Evolutionary conservation across 1,140 invertebrate species (phyloP).

Genomic region (Aphidius gifuensis): DNA sequence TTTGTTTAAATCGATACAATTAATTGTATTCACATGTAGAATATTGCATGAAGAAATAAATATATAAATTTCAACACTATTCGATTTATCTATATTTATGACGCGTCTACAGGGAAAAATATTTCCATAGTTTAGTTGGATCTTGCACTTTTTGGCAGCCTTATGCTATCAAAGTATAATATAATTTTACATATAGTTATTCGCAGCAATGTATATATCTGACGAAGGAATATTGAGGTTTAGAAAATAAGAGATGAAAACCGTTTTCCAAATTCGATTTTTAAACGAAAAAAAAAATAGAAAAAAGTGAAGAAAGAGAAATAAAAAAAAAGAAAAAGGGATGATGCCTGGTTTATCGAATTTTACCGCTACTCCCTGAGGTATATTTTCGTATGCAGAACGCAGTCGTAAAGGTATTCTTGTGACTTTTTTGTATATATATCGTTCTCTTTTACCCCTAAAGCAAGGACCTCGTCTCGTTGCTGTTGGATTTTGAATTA

Average conservation of each 20-base stretch:
- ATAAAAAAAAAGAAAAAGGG: neutral
- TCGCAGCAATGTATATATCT: neutral
- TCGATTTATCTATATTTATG: no score
- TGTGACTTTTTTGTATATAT: neutral
- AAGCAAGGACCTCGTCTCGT: constrained; percentile 5
- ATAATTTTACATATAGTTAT: neutral
- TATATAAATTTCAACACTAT: no score
- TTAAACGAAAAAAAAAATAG: constrained; percentile 14
- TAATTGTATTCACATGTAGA: no score
- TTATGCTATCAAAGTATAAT: neutral
- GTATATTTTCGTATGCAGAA: constrained; percentile 24
- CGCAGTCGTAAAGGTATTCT: constrained; percentile 18
- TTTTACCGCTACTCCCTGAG: constrained; percentile 9
- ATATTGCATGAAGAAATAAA: no score
- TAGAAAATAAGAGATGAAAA: no score
- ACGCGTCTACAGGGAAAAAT: no score
- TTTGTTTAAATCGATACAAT: no score
- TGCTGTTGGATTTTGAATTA: constrained; percentile 20
- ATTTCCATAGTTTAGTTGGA: no score
- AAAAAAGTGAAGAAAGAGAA: neutral
- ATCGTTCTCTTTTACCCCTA: neutral
- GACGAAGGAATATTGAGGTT: neutral
- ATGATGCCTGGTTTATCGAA: constrained; percentile 16
- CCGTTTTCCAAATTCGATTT: neutral
- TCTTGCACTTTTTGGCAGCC: neutral